Base-by-base conservation (phyloP, 2,113 vertebrate genomes). In the Zapus hudsonius region DNA sequence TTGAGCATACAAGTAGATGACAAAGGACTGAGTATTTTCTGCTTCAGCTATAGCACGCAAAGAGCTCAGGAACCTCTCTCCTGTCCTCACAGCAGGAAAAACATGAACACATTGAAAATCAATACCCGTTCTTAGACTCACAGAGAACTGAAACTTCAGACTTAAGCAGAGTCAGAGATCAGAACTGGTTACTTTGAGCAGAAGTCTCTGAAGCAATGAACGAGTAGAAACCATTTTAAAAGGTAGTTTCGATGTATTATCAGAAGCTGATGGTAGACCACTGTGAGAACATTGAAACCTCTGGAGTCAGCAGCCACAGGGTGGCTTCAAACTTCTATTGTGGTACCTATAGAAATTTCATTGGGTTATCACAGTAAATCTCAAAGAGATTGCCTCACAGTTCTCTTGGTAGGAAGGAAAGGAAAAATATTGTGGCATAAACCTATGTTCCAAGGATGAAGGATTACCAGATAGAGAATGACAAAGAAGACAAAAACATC, bases 101-200 rank as follows among this genome's bases (percentile, higher is more conserved):
- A 38, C 10, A n/a, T 29, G 64, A 90, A 80, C 11, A 76, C 33
- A 70, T 23, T 63, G n/a, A 92, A 84, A 92, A 74, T 57, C 19
- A 27, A 13, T 80, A 36, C 55, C 2, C 19, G 12, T 73, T 86
- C 29, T 86, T 17, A 19, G 10, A 44, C 59, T 38, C 7, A 70
- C 23, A 75, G 27, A 36, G 11, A 90, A 38, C 42, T 81, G 29
- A 36, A 87, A 63, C 74, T 33, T 44, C 2, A 22, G 52, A 2
- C 0, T 70, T 27, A 31, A 44, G 19, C 23, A 67, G 2, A 87
- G 40, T n/a, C 38, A 89, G 23, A 92, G 15, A 55, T 25, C 16
- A 79, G 17, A 74, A 3, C 31, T 55, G 5, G 1, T 44, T 36
- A 52, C 11, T 3, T 74, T 19, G 31, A 52, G 23, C 36, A 87